These are phyloP conservation scores for Harpegnathos saltator DNA, from an alignment of 1,140 invertebrate genomes.

Conservation along the genomic window DNA sequence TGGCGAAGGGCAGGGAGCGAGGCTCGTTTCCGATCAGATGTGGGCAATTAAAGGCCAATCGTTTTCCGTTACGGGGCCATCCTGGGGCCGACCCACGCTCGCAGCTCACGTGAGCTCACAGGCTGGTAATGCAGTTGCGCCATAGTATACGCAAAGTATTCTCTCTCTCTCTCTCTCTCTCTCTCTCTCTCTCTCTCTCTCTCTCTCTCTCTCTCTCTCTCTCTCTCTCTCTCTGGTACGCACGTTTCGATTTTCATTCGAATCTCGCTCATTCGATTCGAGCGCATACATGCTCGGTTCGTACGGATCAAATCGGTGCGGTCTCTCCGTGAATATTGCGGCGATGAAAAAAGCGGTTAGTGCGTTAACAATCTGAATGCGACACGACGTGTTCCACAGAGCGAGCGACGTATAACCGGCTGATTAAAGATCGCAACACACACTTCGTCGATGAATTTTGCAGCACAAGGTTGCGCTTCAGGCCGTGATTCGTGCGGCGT, in stretches of 20 bases:
- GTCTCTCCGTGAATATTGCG: not conserved
- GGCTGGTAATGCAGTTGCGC: slow-evolving; percentile 53
- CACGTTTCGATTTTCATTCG: slow-evolving; percentile 59
- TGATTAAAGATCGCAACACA: too few species aligned
- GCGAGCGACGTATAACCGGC: too few species aligned
- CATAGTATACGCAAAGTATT: too few species aligned
- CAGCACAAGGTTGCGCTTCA: too few species aligned
- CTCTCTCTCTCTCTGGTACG: slow-evolving; percentile 13
- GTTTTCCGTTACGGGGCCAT: slow-evolving; percentile 67
- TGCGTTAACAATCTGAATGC: not conserved
- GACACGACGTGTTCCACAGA: too few species aligned
- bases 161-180: too few species aligned
- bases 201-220: too few species aligned
- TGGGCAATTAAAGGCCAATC: slow-evolving; percentile 75
- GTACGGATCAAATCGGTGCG: not conserved
- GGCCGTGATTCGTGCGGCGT: not conserved
- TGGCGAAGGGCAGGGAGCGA: slow-evolving; percentile 26
- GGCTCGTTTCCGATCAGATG: slow-evolving; percentile 73
- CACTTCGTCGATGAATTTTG: too few species aligned
- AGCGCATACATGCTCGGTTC: slow-evolving; percentile 2
- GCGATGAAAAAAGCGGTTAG: slow-evolving; percentile 32
- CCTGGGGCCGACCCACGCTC: slow-evolving; percentile 17
- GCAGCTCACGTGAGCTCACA: slow-evolving; percentile 11
- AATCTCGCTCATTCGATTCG: slow-evolving; percentile 54
- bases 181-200: too few species aligned